Conservation (phyloP, 1,140 invertebrate species). For the Drosophila nannoptera region DNA sequence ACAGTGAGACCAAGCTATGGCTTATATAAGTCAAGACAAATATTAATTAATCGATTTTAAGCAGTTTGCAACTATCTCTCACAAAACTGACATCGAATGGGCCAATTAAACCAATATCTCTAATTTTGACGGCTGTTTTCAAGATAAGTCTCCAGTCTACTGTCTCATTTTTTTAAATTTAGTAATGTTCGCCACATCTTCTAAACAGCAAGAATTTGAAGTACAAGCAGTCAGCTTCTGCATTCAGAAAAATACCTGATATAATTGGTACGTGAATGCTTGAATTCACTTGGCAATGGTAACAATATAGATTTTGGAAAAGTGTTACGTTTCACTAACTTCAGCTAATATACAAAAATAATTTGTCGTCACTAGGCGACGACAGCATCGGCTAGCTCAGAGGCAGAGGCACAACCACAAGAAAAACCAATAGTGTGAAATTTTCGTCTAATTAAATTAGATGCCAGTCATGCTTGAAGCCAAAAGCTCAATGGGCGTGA, state of each 20-base stretch:
- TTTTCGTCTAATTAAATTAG: constrained; percentile 69
- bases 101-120: too few species aligned
- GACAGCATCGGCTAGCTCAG: constrained; percentile 3
- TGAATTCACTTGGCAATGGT: too few species aligned
- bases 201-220: too few species aligned
- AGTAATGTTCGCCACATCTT: too few species aligned
- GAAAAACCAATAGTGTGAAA: constrained; percentile 56
- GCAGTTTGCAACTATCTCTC: too few species aligned
- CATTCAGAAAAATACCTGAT: background rate
- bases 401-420: constrained; percentile 1
- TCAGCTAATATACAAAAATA: constrained; percentile 6
- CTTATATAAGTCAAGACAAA: constrained; percentile 65
- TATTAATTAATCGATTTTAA: constrained; percentile 46
- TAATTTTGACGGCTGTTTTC: too few species aligned
- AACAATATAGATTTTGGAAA: too few species aligned
- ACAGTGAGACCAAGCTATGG: constrained; percentile 49
- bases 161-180: too few species aligned
- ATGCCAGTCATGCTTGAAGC: constrained; percentile 58
- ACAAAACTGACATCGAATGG: too few species aligned
- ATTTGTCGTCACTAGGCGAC: background rate
- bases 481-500: constrained; percentile 14
- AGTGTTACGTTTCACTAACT: too few species aligned
- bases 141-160: too few species aligned
- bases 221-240: background rate
- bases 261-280: too few species aligned